Evolutionary conservation across 2,797 vertebrate species (phyloP).

Genomic region (Ispidina lecontei): DNA sequence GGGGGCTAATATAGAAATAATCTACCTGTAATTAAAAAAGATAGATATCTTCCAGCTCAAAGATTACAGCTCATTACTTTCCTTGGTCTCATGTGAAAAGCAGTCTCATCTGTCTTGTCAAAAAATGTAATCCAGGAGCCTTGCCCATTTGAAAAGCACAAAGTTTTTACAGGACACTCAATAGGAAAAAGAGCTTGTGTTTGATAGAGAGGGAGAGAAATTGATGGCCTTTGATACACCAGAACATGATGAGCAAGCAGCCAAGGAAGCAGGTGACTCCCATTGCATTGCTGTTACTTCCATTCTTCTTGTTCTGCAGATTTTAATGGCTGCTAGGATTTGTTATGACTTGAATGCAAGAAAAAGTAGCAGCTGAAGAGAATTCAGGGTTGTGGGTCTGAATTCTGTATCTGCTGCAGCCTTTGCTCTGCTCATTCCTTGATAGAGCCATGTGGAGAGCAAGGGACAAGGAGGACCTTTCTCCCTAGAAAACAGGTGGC

Average conservation of each 20-base stretch:
- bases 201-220: background rate
- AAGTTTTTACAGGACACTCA: slow-evolving; percentile 3
- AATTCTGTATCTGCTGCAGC: background rate
- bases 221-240: fast-evolving
- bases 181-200: background rate
- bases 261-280: background rate
- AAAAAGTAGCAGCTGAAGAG: background rate
- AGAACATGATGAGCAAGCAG: fast-evolving
- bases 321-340: background rate
- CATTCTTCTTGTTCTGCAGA: background rate
- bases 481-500: fast-evolving
- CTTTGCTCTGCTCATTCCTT: background rate
- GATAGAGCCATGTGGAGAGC: background rate
- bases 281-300: background rate
- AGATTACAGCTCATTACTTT: slow-evolving; percentile 65
- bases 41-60: slow-evolving; percentile 45
- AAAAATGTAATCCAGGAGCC: slow-evolving; percentile 25
- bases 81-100: slow-evolving; percentile 54
- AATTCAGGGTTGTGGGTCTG: background rate
- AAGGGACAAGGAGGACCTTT: background rate
- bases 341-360: background rate
- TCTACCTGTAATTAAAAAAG: slow-evolving; percentile 64
- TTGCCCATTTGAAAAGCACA: background rate
- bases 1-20: slow-evolving; percentile 47
- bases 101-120: slow-evolving; percentile 60